Percentiles rank a stretch among this genome's conserved stretches.
Conservation (phyloP, 1,140 invertebrate species). For the Cyclargus thomasi region DNA sequence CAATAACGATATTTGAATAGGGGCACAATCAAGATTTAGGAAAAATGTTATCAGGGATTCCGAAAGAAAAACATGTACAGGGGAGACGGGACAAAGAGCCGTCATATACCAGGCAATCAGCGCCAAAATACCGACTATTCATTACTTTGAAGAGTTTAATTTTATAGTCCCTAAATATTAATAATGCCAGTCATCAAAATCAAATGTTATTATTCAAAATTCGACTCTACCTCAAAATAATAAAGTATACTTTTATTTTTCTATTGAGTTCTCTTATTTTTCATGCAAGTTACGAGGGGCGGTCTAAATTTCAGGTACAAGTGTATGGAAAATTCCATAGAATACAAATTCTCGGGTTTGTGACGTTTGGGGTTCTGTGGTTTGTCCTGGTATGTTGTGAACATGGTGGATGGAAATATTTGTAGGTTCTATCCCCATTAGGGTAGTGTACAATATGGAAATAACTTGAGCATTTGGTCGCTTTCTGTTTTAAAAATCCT, state of each 20-base stretch:
- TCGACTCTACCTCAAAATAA: conserved; percentile 28
- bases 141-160: conserved; percentile 13
- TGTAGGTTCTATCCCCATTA: too few relatives aligned
- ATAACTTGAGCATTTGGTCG: too few relatives aligned
- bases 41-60: neutral
- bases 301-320: neutral
- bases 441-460: too few relatives aligned
- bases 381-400: neutral
- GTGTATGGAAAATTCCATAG: conserved; percentile 12
- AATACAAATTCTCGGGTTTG: conserved; percentile 14
- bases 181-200: conserved; percentile 22
- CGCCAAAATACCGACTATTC: conserved; percentile 2
- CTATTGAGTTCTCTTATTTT: neutral
- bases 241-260: neutral
- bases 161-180: conserved; percentile 12
- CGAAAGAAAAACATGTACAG: neutral
- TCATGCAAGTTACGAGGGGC: neutral
- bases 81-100: neutral
- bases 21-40: neutral
- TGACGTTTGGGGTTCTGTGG: neutral
- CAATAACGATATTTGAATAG: too few relatives aligned
- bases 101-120: conserved; percentile 7
- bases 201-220: conserved; percentile 12
- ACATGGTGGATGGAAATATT: neutral
- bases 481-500: too few relatives aligned